A percentile compares a stretch with the other conserved stretches of the same genome.
phyloP scores from a whole-genome alignment of 2,113 vertebrate species.

The Chionomys nivalis region DNA sequence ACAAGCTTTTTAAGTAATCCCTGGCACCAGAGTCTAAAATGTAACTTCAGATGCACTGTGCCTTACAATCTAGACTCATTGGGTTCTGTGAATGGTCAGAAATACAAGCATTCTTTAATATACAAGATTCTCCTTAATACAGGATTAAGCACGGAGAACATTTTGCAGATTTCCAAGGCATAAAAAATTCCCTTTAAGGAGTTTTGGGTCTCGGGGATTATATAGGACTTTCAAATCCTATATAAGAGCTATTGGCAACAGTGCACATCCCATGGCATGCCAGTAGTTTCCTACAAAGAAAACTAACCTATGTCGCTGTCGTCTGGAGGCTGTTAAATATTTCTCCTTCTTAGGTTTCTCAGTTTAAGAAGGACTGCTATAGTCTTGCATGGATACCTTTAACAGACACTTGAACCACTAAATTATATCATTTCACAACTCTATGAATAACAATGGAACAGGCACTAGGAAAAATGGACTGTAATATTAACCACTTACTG shows the following conservation, averaged over 20 bases:
- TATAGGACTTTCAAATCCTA: not conserved
- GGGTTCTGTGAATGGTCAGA: not conserved
- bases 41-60: not conserved
- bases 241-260: not conserved
- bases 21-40: not conserved
- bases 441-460: not conserved
- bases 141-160: not conserved
- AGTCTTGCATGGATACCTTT: not conserved
- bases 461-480: not conserved
- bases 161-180: not conserved
- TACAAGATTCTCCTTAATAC: not conserved
- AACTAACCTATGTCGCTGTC: not conserved
- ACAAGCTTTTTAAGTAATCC: not conserved
- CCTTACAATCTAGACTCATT: not conserved
- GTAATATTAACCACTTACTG: not conserved
- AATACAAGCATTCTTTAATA: constrained; percentile 27
- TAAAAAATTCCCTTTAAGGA: not conserved
- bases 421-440: not conserved
- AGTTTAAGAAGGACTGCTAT: not conserved
- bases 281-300: not conserved
- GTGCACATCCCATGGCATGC: rapidly evolving
- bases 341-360: not conserved
- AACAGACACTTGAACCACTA: not conserved
- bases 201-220: not conserved
- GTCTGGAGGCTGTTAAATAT: not conserved